These are phyloP conservation scores for Chanos chanos DNA, from an alignment of 2,797 vertebrate species.

Conservation along the genomic window DNA sequence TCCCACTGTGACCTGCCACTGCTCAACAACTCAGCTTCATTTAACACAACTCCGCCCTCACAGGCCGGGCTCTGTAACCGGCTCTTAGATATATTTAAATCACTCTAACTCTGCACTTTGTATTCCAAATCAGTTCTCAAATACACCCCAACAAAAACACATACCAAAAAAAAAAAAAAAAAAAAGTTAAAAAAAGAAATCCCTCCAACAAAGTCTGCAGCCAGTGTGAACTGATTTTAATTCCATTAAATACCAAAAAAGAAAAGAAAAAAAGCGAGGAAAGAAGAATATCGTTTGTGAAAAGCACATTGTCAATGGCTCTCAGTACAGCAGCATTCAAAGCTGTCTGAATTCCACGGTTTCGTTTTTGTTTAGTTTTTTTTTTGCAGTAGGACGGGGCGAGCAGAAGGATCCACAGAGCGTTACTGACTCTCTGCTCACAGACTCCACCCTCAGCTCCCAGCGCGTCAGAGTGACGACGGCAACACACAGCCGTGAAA, in stretches of 20 bases:
- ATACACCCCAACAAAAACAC: conserved; percentile 1
- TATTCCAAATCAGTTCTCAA: neutral
- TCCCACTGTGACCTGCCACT: too few species aligned
- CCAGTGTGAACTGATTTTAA: conserved; percentile 26
- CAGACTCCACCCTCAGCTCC: conserved; percentile 60
- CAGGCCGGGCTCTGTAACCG: neutral
- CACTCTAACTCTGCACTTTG: neutral
- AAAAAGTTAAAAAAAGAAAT: neutral
- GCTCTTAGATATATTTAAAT: neutral
- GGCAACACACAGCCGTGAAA: conserved; percentile 66
- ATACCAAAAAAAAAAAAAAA: neutral
- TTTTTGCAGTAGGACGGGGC: conserved; percentile 26
- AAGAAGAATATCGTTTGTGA: conserved; percentile 68
- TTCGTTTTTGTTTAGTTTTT: neutral
- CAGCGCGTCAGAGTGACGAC: conserved; percentile 64
- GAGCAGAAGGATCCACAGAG: neutral
- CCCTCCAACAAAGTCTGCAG: conserved; percentile 16
- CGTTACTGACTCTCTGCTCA: conserved; percentile 53
- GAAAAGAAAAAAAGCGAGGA: conserved; percentile 67
- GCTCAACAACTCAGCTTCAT: too few species aligned
- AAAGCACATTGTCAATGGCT: conserved; percentile 29
- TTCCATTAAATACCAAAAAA: conserved; percentile 1
- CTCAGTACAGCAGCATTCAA: conserved; percentile 30
- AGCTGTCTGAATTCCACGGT: conserved; percentile 8
- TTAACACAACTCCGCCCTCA: too few species aligned